Evolutionary conservation across 1,140 invertebrate genomes (phyloP), one percentile per base, ranked within the genome.

Genomic region (Ptiloglossa arizonensis): DNA sequence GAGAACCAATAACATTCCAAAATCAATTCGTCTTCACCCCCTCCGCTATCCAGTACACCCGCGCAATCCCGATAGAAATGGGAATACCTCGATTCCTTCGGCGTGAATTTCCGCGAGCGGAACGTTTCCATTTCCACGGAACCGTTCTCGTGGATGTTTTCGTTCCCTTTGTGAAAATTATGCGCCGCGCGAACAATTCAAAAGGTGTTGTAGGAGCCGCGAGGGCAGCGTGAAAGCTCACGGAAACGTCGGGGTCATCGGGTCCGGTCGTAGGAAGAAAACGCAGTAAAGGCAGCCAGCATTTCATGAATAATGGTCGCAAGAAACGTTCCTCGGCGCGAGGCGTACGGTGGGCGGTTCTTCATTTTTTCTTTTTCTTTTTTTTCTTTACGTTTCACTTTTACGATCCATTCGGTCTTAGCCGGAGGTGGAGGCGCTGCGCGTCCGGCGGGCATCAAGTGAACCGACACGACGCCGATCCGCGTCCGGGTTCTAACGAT

Each of bases 271-370:
- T 68, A 64, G 56, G 72, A 73, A 62, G 63, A 80, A 71, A 83
- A 67, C 70, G 41, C 72, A 56, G 44, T 69, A 80, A 71, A 72
- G 74, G 77, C 73, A 79, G 78, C 74, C 59, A 79, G 68, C 70
- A 76, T 81, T 87, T 88, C 85, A 86, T 88, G 88, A 88, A 88
- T 89, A 87, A 88, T 88, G 82, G 87, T 87, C 57, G 74, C 82
- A 86, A 86, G 83, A 86, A 86, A 86, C 62, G 77, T 73, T 86
- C 29, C 72, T 71, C 68, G 57, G 72, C 62, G 64, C 63, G 38
- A 72, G 41, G 56, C 68, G 70, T 81, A 73, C 70, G 68, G 75
- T 88, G 80, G 83, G 86, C 79, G 81, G 86, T 87, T 72, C 80
- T 81, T 63, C 75, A 38, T 67, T 85, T 86, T 83, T 79, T 87